Evolutionary conservation across 2,797 vertebrate species (phyloP), one percentile per base, ranked within the genome.

Genomic region (Poecilia wingei): DNA sequence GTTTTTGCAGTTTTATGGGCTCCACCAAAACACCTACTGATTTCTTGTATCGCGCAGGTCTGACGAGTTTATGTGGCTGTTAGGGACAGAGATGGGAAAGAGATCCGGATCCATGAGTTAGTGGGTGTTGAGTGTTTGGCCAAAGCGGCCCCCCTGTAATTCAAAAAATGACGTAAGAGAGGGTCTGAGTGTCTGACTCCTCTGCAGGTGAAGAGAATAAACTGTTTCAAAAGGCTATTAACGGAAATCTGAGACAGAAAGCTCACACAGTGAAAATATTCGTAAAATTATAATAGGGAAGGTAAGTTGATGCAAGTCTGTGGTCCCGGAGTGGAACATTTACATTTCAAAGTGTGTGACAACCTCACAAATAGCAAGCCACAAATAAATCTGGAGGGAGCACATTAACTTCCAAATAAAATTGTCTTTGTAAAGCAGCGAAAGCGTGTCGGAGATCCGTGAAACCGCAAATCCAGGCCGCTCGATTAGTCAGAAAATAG

Each of bases 1-100:
- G 90, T 95, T 96, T 96, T 93, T 86, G 74, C 88, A 87, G 76
- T 84, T 88, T 93, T 94, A 93, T 95, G 51, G 94, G 94, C 95
- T 93, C 85, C 84, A n/a, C 81, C 74, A 87, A 82, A 89, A 81
- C 69, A 14, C 73, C 76, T 61, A 57, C 79, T 47, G 59, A 6
- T 69, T 69, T 78, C 79, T 55, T 86, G 80, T 80, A 79, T 90
- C 82, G 79, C 84, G 74, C 81, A 68, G 3, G 78, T 81, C 61
- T 76, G 51, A 75, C 77, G 82, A 84, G 86, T 82, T 87, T 57
- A 59, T 47, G 55, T 66, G 71, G 49, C 36, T 18, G 12, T 25
- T n/a, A 43, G 14, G 31, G 46, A 53, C 55, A 20, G 25, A 76
- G 75, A 74, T 51, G 75, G 77, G 76, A 88, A 79, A 49, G 41